Conservation (phyloP, 1,140 invertebrate genomes). For the Drosophila elegans region DNA sequence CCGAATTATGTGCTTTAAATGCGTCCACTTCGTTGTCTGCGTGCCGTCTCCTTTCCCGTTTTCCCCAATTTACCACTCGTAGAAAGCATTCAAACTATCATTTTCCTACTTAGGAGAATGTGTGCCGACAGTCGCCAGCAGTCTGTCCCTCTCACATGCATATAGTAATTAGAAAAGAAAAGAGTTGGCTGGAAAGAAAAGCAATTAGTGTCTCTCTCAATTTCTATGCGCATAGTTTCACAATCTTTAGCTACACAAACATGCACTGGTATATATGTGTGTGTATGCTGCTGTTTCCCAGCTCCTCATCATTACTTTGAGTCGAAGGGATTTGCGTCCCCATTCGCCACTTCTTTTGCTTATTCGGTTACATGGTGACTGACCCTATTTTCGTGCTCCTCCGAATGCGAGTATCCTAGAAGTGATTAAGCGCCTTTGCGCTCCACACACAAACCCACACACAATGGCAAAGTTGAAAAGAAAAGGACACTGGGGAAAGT, state of each 20-base stretch:
- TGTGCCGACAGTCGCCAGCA: conserved; percentile 80
- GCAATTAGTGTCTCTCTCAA: conserved; percentile 83
- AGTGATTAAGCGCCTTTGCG: conserved; percentile 78
- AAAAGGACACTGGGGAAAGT: conserved; percentile 27
- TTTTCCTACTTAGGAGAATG: conserved; percentile 82
- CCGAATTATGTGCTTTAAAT: conserved; percentile 83
- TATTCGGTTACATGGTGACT: conserved; percentile 59
- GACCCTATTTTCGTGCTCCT: conserved; percentile 29
- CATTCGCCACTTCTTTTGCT: conserved; percentile 20
- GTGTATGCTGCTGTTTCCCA: conserved; percentile 11
- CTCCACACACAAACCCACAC: conserved; percentile 18
- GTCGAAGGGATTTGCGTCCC: conserved; percentile 16
- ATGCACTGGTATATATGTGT: conserved; percentile 17
- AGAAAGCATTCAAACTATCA: conserved; percentile 80
- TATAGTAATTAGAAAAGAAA: conserved; percentile 82
- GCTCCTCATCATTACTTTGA: conserved; percentile 22
- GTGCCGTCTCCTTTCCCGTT: conserved; percentile 13
- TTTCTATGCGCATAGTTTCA: conserved; percentile 70
- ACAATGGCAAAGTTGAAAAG: conserved; percentile 29
- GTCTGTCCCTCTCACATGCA: conserved; percentile 61
- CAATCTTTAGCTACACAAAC: conserved; percentile 57
- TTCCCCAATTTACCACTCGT: conserved; percentile 35
- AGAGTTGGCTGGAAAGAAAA: conserved; percentile 80
- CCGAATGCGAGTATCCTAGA: conserved; percentile 24
- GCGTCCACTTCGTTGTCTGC: conserved; percentile 53